Base-by-base conservation (phyloP, 2,797 vertebrate genomes). In the Lateolabrax maculatus region DNA sequence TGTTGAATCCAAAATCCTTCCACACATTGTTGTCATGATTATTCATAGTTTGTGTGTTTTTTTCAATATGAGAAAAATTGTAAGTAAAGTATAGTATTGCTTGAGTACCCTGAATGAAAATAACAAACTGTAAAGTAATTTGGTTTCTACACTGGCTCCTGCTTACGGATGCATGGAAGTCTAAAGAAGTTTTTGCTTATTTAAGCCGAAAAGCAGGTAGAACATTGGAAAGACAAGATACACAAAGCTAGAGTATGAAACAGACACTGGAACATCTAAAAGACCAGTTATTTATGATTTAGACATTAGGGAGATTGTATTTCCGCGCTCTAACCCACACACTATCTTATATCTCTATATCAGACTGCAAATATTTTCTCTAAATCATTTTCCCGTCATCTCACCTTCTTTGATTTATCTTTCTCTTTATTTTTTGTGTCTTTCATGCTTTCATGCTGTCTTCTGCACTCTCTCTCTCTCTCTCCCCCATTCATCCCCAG, bases 401-500 rank as follows among this genome's bases (percentile, higher is more conserved):
- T 71, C 62, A 67, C 23, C 27, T 70, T 12, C 12, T 31, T 49
- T 6, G 3, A 9, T 31, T 52, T 52, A 25, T 60, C 27, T 49
- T 16, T 41, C 19, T 5, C n/a, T 36, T 19, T 27, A 6, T 51
- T 51, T 12, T 43, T 41, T 46, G 4, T 52, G 46, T 48, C 43
- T 39, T 52, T 8, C 43, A 16, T n/a, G 34, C 43, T 39, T 52
- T 8, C 43, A 16, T n/a, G 34, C 49, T 27, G 8, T 71, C 29
- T 71, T 15, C 19, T 36, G 37, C 49, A 23, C 73, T 66, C 73
- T 56, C 43, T n/a, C 57, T 53, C 29, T 48, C 61, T 34, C 29
- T 52, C 70, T 27, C 23, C 18, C 46, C 23, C 18, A 53, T 62
- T 63, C 31, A 49, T 75, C 71, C 76, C 66, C 36, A 60, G 53